Percentiles rank a stretch among this genome's conserved stretches.
Evolutionary conservation across 53 echinoderm and acorn worm species (phyloP).

Genomic region (Luidia sarsii): DNA sequence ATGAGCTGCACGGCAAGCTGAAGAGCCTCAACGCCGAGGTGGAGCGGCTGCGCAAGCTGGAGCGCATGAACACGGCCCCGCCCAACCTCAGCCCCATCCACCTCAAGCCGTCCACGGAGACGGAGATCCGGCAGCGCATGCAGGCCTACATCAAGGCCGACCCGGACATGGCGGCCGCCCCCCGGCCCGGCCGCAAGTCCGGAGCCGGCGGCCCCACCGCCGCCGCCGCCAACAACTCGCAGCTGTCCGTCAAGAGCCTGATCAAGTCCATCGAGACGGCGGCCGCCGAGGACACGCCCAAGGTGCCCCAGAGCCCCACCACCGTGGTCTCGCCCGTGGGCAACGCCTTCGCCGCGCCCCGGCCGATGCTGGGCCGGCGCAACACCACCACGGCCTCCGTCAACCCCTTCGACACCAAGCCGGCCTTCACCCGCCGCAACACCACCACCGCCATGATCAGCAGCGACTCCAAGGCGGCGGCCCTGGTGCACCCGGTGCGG

Average conservation of each 20-base stretch:
- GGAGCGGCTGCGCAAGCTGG: conserved; percentile 78
- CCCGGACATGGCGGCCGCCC: conserved; percentile 66
- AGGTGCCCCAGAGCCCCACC: conserved; percentile 67
- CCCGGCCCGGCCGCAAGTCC: conserved; percentile 57
- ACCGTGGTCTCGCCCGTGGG: conserved; percentile 41
- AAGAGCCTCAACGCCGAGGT: conserved; percentile 82
- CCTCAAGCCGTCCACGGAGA: conserved; percentile 63
- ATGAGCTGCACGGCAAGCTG: conserved; percentile 72
- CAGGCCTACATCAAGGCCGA: conserved; percentile 83
- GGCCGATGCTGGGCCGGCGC: conserved; percentile 70
- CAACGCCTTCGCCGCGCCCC: conserved; percentile 3
- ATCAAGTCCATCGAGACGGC: conserved; percentile 87
- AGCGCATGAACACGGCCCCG: conserved; percentile 60
- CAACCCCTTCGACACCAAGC: conserved; percentile 68
- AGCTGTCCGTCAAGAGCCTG: conserved; percentile 85
- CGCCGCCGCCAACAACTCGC: conserved; percentile 37
- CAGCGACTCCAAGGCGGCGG: conserved; percentile 21
- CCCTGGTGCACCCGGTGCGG: background rate
- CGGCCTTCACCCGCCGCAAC: conserved; percentile 70
- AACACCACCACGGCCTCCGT: conserved; percentile 70
- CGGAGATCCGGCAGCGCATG: conserved; percentile 85
- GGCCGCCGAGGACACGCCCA: conserved; percentile 70
- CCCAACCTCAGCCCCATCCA: conserved; percentile 56
- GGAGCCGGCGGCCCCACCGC: too few species aligned
- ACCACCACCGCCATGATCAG: conserved; percentile 67